phyloP scores from a whole-genome alignment of 2,797 vertebrate species.

The Botia kubotai region DNA sequence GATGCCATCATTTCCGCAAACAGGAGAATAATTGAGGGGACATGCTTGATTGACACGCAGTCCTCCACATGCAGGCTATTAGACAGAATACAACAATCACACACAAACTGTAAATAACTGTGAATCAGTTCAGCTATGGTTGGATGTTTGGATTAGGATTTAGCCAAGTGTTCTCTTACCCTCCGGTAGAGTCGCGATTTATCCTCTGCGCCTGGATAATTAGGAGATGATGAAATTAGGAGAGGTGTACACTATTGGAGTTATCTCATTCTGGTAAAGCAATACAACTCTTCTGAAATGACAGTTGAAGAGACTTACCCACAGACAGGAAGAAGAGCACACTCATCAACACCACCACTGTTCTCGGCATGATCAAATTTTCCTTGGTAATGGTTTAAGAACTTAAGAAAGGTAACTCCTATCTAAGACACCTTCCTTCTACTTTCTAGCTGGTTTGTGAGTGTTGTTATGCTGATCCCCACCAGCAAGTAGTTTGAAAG shows the following conservation, averaged over 20 bases:
- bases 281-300: not conserved
- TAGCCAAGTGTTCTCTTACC: conserved; percentile 59
- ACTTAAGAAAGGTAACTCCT: not conserved
- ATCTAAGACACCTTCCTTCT: not conserved
- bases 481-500: conserved; percentile 39
- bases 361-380: conserved; percentile 54
- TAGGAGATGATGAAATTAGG: not conserved
- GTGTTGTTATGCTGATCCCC: conserved; percentile 28
- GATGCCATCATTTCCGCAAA: conserved; percentile 77
- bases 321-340: conserved; percentile 57
- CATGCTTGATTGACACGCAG: conserved; percentile 64
- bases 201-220: conserved; percentile 64
- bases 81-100: conserved; percentile 28
- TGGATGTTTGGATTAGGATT: not conserved
- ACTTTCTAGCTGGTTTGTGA: conserved; percentile 2
- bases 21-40: conserved; percentile 73
- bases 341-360: conserved; percentile 56
- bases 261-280: not conserved
- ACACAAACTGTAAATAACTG: not conserved
- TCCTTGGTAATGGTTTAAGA: not conserved
- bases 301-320: conserved; percentile 52
- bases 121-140: not conserved
- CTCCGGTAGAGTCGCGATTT: conserved; percentile 62
- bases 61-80: conserved; percentile 68
- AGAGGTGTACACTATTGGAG: not conserved